A percentile compares a stretch with the other conserved stretches of the same genome.
phyloP scores from a whole-genome alignment of 2,888 invertebrate genomes.

The Chloromyia formosa region DNA sequence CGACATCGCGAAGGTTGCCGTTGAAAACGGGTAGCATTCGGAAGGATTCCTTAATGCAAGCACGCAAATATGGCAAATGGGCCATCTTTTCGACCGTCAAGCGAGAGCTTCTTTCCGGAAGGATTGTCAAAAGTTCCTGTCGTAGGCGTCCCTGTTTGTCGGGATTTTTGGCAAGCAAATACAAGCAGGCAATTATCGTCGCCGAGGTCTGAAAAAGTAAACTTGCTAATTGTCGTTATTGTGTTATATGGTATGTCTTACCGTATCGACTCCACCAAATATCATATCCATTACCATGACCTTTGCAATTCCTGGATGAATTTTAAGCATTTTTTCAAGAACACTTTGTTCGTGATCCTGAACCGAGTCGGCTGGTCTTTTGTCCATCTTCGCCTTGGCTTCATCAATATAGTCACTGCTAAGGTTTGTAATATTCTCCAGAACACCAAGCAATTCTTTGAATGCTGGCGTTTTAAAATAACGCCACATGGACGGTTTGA shows the following conservation, averaged over 20 bases:
- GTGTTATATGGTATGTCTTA: constrained; percentile 57
- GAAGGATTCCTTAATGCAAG: constrained; percentile 77
- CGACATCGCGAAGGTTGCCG: constrained; percentile 67
- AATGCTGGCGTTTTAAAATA: constrained; percentile 55
- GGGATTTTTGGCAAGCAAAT: constrained; percentile 71
- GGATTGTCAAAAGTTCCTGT: constrained; percentile 66
- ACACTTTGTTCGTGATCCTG: constrained; percentile 62
- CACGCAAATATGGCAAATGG: constrained; percentile 71
- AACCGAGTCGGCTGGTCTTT: constrained; percentile 27
- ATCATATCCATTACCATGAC: constrained; percentile 70
- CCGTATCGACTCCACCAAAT: constrained; percentile 71
- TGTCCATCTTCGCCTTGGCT: constrained; percentile 49
- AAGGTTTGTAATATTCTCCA: constrained; percentile 51
- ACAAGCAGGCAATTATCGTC: constrained; percentile 67
- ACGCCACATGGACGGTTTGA: constrained; percentile 59
- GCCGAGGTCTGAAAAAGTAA: constrained; percentile 66
- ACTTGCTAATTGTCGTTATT: neutral
- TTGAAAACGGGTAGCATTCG: constrained; percentile 71
- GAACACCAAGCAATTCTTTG: constrained; percentile 50
- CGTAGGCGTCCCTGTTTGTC: constrained; percentile 72
- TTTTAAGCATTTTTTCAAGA: constrained; percentile 66
- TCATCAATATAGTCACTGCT: constrained; percentile 57
- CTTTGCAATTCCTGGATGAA: constrained; percentile 65
- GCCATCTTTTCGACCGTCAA: constrained; percentile 64
- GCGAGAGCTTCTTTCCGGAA: constrained; percentile 62